These are phyloP conservation scores for Drosophila mauritiana DNA, from an alignment of 1,140 invertebrate species.

Conservation along the genomic window DNA sequence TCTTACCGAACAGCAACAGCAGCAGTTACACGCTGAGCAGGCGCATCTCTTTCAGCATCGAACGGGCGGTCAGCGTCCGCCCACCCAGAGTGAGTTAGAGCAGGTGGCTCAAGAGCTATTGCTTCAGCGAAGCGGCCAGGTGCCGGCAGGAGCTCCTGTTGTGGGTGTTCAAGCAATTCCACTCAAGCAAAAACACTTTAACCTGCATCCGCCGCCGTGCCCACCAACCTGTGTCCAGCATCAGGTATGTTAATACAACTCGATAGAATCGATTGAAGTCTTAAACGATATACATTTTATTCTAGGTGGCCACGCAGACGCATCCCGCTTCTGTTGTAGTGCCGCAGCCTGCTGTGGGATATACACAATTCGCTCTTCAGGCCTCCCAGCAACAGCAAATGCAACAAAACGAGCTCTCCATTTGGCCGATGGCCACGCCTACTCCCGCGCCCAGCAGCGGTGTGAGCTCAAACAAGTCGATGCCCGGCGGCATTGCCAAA, in stretches of 20 bases:
- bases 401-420: constrained; percentile 70
- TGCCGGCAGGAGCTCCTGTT: constrained; percentile 59
- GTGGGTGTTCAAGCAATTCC: constrained; percentile 68
- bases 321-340: constrained; percentile 84
- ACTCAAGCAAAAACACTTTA: constrained; percentile 79
- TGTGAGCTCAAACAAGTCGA: constrained; percentile 65
- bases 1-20: constrained; percentile 47
- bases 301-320: constrained; percentile 87
- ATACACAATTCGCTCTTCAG: constrained; percentile 62
- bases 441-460: constrained; percentile 37
- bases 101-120: constrained; percentile 75
- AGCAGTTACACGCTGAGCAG: constrained; percentile 80
- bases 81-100: constrained; percentile 82
- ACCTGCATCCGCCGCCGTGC: constrained; percentile 70
- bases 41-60: constrained; percentile 82
- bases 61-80: constrained; percentile 74
- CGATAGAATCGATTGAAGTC: neutral
- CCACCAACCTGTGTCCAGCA: constrained; percentile 78
- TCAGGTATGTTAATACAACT: constrained; percentile 52
- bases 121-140: constrained; percentile 73
- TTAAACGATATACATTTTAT: constrained; percentile 51
- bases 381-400: constrained; percentile 58
- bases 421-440: constrained; percentile 85
- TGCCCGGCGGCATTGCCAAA: constrained; percentile 84
- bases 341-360: constrained; percentile 59